phyloP scores from a whole-genome alignment of 2,888 invertebrate genomes.

The Xestia c-nigrum region DNA sequence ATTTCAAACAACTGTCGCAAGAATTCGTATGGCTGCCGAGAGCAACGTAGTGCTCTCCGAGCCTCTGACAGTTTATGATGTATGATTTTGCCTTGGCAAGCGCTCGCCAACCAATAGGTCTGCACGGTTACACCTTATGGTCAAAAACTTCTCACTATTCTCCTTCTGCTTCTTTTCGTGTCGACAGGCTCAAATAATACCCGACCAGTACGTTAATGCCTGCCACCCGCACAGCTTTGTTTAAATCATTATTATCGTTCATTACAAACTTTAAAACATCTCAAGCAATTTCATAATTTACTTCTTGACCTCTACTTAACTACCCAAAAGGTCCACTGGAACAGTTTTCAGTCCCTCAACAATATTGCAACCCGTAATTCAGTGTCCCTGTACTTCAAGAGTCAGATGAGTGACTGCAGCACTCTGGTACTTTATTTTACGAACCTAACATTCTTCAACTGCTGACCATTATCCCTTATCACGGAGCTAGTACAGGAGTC shows the following conservation, averaged over 20 bases:
- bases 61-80: neutral
- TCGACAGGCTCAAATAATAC: no score
- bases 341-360: neutral
- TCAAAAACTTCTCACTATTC: neutral
- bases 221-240: no score
- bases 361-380: constrained; percentile 19
- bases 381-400: neutral
- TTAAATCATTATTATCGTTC: neutral
- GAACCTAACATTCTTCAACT: constrained; percentile 47
- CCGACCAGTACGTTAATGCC: no score
- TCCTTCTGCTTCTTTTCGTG: no score
- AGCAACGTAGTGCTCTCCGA: neutral
- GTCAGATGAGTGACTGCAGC: constrained; percentile 2
- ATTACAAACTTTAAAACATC: neutral
- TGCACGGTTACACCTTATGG: neutral
- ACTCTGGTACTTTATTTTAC: constrained; percentile 45
- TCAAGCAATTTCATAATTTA: neutral
- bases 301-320: no score
- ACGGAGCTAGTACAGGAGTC: constrained; percentile 82
- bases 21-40: no score
- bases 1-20: neutral
- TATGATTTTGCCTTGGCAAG: neutral
- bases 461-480: constrained; percentile 72
- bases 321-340: no score
- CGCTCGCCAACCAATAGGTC: neutral